phyloP scores from a whole-genome alignment of 2,113 vertebrate genomes.

The Neolamprologus sp. region DNA sequence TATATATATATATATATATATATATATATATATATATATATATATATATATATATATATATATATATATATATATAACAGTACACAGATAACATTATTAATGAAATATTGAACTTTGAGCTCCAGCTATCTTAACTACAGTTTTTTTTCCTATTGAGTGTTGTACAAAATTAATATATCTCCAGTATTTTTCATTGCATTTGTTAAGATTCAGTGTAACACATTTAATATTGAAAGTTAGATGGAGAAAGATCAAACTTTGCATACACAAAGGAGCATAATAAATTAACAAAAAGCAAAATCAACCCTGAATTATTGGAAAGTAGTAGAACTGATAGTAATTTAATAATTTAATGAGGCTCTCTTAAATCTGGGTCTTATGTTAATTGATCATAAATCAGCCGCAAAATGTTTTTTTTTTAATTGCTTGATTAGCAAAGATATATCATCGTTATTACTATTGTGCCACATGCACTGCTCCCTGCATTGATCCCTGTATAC shows the following conservation, averaged over 20 bases:
- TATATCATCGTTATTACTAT: not conserved
- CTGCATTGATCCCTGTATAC: not conserved
- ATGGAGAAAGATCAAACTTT: not conserved
- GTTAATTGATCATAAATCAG: not conserved
- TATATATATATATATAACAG: no score
- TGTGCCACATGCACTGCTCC: not conserved
- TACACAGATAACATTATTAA: not conserved
- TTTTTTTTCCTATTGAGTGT: not conserved
- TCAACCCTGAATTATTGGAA: not conserved
- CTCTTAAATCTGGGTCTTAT: not conserved
- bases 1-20: no score
- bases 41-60: no score
- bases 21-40: no score
- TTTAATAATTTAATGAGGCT: not conserved
- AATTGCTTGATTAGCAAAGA: not conserved
- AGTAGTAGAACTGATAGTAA: not conserved
- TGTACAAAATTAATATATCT: not conserved
- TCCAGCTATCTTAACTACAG: not conserved
- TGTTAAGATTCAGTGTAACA: not conserved
- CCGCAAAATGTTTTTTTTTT: not conserved
- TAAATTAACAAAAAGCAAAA: not conserved
- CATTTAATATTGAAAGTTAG: not conserved
- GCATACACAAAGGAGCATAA: not conserved
- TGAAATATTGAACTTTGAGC: not conserved
- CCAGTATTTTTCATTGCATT: not conserved